These are phyloP conservation scores for Drosophila barbarae DNA, from an alignment of 2,888 invertebrate species.

Conservation along the genomic window DNA sequence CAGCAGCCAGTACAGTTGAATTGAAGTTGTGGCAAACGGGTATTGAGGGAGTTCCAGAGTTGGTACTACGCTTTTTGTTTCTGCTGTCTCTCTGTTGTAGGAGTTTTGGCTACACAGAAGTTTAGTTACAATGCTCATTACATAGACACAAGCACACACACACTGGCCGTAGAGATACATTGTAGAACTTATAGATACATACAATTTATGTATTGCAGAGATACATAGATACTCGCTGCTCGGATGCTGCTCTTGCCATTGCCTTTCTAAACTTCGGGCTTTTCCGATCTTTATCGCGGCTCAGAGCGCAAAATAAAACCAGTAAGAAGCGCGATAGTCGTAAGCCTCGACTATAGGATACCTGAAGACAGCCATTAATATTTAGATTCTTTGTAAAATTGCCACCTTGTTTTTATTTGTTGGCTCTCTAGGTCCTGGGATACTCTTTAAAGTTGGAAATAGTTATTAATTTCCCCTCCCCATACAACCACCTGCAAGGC, in stretches of 20 bases:
- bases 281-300: conserved; percentile 68
- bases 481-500: too few relatives aligned
- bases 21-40: conserved; percentile 70
- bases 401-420: neutral
- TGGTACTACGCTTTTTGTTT: conserved; percentile 41
- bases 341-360: neutral
- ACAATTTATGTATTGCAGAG: conserved; percentile 72
- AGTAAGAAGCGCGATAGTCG: conserved; percentile 1
- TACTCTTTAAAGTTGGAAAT: neutral
- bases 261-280: conserved; percentile 71
- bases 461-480: neutral
- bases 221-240: conserved; percentile 60
- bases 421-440: too few relatives aligned
- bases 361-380: neutral
- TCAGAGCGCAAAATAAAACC: conserved; percentile 32
- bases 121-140: conserved; percentile 74
- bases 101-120: conserved; percentile 72
- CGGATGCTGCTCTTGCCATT: conserved; percentile 50
- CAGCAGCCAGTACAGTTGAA: conserved; percentile 64
- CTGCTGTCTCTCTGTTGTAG: conserved; percentile 62
- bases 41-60: conserved; percentile 65
- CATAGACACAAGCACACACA: conserved; percentile 55
- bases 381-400: neutral
- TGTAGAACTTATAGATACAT: conserved; percentile 62
- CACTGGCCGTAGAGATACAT: conserved; percentile 59